Evolutionary conservation across 2,888 invertebrate species (phyloP), one percentile per base, ranked within the genome.

Genomic region (Biston stratarius): DNA sequence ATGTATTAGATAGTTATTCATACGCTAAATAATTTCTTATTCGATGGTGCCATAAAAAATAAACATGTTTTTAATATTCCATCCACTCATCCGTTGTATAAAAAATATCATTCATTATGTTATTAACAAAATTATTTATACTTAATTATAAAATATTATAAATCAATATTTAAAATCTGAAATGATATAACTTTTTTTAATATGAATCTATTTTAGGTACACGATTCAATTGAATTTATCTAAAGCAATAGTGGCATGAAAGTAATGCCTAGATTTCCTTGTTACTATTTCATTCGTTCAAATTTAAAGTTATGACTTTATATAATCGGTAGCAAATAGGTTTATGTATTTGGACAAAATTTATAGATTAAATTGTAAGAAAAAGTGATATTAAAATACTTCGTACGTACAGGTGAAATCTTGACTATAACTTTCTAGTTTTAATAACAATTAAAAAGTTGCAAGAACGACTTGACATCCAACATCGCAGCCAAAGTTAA

Each of bases 1-100:
- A 74, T 76, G 71, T 80, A 75, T 74, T 76, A 65, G 67, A 71
- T 72, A 64, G 33, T 68, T 49, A 67, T 59, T 67, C 33, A 36
- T 14, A 24, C 56, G 55, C 63, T 44, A 51, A 52, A 33, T 64
- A 49, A 71, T 52, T 73, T 79, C 63, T 69, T 51, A 61, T 63
- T 71, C 57, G 60, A 65, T 44, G 67, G 67, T 71, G 67, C 71
- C 64, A 67, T 70, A 56, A 53, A 36, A n/a, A 40, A n/a, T n/a
- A n/a, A n/a, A n/a, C 38, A 58, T 61, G 55, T 59, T 69, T 67
- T 40, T 42, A 61, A 57, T 42, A 60, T 15, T 64, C 60, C 64
- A 66, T 61, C 64, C 67, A 63, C 10, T 44, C 38, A 47, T 65
- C 51, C 55, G 36, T 53, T 53, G 40, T 44, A 62, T 52, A 61